These are phyloP conservation scores for Aricia agestis DNA, from an alignment of 1,140 invertebrate genomes.

Conservation along the genomic window DNA sequence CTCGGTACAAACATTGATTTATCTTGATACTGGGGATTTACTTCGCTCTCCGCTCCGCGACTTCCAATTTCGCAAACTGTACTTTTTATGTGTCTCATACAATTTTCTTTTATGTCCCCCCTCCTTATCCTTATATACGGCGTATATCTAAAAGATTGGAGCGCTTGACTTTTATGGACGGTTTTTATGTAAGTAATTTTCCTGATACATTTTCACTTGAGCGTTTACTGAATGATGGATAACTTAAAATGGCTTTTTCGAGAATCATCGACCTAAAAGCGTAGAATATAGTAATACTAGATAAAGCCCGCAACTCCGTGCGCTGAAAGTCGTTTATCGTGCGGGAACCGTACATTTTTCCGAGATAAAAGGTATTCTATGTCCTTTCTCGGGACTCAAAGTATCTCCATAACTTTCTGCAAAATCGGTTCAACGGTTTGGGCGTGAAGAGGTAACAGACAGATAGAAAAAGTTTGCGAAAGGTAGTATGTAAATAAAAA, in stretches of 20 bases:
- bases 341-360: no score
- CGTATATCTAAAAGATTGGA: conserved; percentile 26
- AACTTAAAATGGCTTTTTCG: neutral
- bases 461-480: no score
- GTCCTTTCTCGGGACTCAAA: no score
- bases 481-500: no score
- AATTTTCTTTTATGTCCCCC: conserved; percentile 63
- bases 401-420: no score
- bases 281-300: no score
- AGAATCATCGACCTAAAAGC: no score
- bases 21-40: conserved; percentile 68
- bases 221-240: neutral
- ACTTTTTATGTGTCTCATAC: conserved; percentile 70
- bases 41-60: conserved; percentile 46
- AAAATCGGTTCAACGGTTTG: no score
- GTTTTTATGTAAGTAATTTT: conserved; percentile 11
- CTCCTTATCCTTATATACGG: conserved; percentile 24
- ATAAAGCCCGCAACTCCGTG: no score
- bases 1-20: conserved; percentile 70
- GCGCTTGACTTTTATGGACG: conserved; percentile 24
- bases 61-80: conserved; percentile 66
- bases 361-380: no score
- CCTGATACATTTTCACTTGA: neutral
- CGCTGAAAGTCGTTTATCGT: no score
- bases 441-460: no score